Conservation (phyloP, 2,888 invertebrate genomes). For the Diachrysia chrysitis region DNA sequence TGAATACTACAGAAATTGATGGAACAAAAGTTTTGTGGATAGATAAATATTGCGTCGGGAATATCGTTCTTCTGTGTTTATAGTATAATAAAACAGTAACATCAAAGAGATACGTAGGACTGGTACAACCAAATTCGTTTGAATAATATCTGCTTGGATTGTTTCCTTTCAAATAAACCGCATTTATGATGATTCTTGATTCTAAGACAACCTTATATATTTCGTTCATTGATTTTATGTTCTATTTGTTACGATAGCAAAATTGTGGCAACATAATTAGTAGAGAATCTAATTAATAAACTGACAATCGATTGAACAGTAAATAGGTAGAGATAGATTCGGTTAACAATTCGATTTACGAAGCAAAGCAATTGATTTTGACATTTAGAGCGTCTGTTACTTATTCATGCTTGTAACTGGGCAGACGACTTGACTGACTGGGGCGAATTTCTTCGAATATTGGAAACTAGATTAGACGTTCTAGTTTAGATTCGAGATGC, state of each 20-base stretch:
- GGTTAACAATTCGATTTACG: too few relatives aligned
- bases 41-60: neutral
- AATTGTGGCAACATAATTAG: too few relatives aligned
- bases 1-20: neutral
- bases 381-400: conserved; percentile 14
- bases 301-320: too few relatives aligned
- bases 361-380: conserved; percentile 15
- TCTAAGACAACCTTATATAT: too few relatives aligned
- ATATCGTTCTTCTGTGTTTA: neutral
- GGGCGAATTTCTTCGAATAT: neutral
- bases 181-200: too few relatives aligned
- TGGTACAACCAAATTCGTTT: neutral
- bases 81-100: neutral
- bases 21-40: neutral
- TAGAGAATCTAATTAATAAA: too few relatives aligned
- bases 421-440: neutral
- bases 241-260: too few relatives aligned
- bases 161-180: too few relatives aligned
- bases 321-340: too few relatives aligned
- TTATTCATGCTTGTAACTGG: conserved; percentile 15
- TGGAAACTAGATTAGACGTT: neutral
- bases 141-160: too few relatives aligned
- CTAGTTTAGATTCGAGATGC: neutral
- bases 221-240: too few relatives aligned
- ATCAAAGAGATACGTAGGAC: neutral